Percentiles rank a stretch among this genome's conserved stretches.
phyloP scores from a whole-genome alignment of 2,797 vertebrate genomes.

The Florisuga fusca region DNA sequence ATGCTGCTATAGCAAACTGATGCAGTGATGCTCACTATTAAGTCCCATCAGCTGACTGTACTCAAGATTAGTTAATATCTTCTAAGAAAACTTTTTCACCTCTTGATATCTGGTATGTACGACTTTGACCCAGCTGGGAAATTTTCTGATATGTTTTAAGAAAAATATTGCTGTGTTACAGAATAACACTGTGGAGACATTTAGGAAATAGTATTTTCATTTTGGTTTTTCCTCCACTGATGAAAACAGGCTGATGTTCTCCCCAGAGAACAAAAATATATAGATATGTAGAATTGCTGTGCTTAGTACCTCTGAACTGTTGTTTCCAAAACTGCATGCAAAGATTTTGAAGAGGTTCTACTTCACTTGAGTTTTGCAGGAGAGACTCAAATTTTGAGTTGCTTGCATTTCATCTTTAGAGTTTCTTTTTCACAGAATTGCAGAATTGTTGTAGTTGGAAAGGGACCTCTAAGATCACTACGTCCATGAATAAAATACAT shows the following conservation, averaged over 20 bases:
- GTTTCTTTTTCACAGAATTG: background rate
- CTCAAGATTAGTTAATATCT: background rate
- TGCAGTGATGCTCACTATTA: background rate
- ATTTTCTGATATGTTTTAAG: background rate
- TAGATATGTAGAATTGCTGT: background rate
- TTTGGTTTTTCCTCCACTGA: background rate
- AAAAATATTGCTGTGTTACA: background rate
- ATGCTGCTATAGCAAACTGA: background rate
- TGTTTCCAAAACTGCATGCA: background rate
- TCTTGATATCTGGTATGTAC: background rate
- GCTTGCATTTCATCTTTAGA: background rate
- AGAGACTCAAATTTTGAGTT: background rate
- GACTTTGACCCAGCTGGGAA: background rate
- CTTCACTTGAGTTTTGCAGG: background rate
- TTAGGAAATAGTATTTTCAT: background rate
- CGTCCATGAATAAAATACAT: no score
- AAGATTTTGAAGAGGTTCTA: background rate
- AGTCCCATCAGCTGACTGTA: background rate
- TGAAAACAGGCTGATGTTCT: background rate
- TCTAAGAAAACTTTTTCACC: background rate
- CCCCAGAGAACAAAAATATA: background rate
- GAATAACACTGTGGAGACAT: background rate
- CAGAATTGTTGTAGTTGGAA: rapidly evolving
- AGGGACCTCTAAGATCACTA: no score
- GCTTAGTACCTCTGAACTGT: background rate